Base-by-base conservation (phyloP, 2,888 invertebrate genomes). In the Globia sparganii region DNA sequence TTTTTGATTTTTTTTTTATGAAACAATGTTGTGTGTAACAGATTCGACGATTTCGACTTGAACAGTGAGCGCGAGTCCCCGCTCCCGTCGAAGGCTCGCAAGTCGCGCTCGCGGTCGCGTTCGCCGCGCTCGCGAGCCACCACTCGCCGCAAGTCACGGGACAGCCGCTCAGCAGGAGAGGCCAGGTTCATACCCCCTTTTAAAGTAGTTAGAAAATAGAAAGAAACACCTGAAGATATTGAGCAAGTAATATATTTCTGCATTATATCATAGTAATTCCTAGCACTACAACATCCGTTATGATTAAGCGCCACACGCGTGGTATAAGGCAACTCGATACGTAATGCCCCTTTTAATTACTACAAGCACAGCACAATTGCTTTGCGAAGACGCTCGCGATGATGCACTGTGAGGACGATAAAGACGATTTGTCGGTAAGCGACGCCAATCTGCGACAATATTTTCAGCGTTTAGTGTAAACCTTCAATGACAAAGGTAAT, bases 31-130 rank as follows among this genome's bases (percentile, higher is more conserved):
- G 37, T 86, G 53, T 64, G 28, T 58, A 62, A 59, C 91, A 97
- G 97, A 91, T 97, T 95, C 89, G 97, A 97, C 90, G 97, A 97
- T 89, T 97, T 97, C 93, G 96, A 96, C 89, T 88, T 97, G 91
- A 97, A 97, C 90, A 97, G 96, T 89, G 97, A 97, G 91, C 95
- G 96, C 28, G 96, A 96, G 88, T 88, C 91, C 9, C 94, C 96
- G 67, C 96, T 96, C 15, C 94, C 96, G 66, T 96, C 96, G 59
- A 93, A 93, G 79, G 90, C 89, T 8, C 93, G 93, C 76, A 93
- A 92, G 90, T 92, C 95, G 25, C 91, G 92, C 40, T 92, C 94
- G 9, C 89, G 93, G 5, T 94, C 94, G 21, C 90, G 93, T 4
- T 94, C 94, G 80, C 87, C 95, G 34, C 92, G 92, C 37, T 84